phyloP scores from a whole-genome alignment of 1,140 invertebrate genomes.

The Choristoneura fumiferana region DNA sequence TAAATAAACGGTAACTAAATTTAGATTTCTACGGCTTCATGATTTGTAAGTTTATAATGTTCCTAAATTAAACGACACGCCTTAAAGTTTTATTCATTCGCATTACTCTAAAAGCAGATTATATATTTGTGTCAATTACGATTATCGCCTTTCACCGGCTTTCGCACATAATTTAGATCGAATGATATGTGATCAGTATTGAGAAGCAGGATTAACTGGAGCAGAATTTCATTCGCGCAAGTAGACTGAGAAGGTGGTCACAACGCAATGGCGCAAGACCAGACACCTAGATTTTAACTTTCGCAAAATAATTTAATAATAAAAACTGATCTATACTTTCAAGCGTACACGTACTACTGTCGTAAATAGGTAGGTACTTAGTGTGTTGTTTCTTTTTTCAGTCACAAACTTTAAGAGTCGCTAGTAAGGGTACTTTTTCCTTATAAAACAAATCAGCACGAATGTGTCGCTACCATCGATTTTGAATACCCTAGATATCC shows the following conservation, averaged over 20 bases:
- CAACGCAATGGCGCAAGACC: constrained; percentile 54
- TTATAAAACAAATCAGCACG: too few relatives aligned
- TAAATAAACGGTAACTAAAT: too few relatives aligned
- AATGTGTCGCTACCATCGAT: too few relatives aligned
- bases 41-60: too few relatives aligned
- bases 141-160: constrained; percentile 49
- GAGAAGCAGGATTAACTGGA: constrained; percentile 56
- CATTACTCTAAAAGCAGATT: constrained; percentile 1
- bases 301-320: constrained; percentile 36
- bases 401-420: too few relatives aligned
- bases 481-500: too few relatives aligned
- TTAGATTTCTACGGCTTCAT: constrained; percentile 6
- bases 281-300: constrained; percentile 46
- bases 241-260: constrained; percentile 63
- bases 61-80: not conserved
- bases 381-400: too few relatives aligned
- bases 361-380: too few relatives aligned
- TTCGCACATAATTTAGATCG: constrained; percentile 46
- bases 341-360: too few relatives aligned
- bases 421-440: too few relatives aligned
- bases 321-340: too few relatives aligned
- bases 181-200: constrained; percentile 66
- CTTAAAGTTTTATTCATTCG: not conserved
- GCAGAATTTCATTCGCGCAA: constrained; percentile 64
- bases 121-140: constrained; percentile 27